Base-by-base conservation (phyloP, 2,888 invertebrate species). In the Cryptus armator region DNA sequence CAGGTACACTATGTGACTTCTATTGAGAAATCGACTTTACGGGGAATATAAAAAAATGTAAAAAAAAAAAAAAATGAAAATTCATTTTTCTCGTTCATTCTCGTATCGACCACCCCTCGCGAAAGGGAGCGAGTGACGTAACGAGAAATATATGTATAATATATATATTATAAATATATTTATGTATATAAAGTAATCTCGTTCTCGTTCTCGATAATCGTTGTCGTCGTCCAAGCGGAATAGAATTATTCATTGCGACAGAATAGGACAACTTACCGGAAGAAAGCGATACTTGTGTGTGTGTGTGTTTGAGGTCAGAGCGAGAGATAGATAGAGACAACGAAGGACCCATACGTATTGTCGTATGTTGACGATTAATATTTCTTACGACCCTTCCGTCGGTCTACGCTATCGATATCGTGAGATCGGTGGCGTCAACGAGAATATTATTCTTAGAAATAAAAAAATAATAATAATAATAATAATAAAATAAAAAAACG, bases 1-100 rank as follows among this genome's bases (percentile, higher is more conserved):
- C 88, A 88, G 86, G 86, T 91, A 90, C 89, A 91, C 90, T 91
- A 91, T 79, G 75, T 79, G 75, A 81, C 67, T 82, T 82, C 83
- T 88, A 87, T 83, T 81, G 59, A 77, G 81, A 70, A 80, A 84
- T 86, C 68, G 68, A 82, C 37, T 80, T 76, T 80, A 78, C 67
- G 51, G 64, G 59, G 67, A 43, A 10, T 51, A 37, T 19, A 48
- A 44, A 67, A 72, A 46, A 56, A 66, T 29, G 77, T 67, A 66
- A 67, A 32, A 43, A 68, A 53, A n/a, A 19, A 76, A 46, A 79
- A 70, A 72, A 78, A 46, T 59, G 66, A 72, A 24, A 24, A 24
- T 24, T 24, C 2, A 24, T 24, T 46, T 37, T 37, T 37, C 37
- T 37, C 16, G n/a, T 19, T 67, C 80, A 70, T 44, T 72, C 74